A percentile compares a stretch with the other conserved stretches of the same genome.
Conservation (phyloP, 1,140 invertebrate genomes). For the Steinernema feltiae region DNA sequence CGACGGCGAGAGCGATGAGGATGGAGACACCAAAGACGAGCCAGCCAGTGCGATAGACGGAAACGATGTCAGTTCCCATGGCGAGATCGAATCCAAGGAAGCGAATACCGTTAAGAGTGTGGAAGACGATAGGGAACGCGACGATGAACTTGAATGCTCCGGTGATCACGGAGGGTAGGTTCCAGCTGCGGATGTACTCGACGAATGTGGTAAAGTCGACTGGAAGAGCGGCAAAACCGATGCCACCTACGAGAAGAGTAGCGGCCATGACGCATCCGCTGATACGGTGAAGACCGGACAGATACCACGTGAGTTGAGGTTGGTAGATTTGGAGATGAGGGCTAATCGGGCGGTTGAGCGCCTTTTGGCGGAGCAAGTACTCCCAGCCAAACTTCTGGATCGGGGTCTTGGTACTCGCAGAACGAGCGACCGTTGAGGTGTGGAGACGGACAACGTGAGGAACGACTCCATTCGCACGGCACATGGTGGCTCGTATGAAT, state of each 20-base stretch:
- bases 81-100: conserved; percentile 54
- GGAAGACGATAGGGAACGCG: conserved; percentile 51
- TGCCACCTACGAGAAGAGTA: conserved; percentile 45
- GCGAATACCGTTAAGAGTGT: conserved; percentile 48
- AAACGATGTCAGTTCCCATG: conserved; percentile 46
- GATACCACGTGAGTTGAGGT: conserved; percentile 53
- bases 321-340: conserved; percentile 53
- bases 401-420: conserved; percentile 40
- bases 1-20: conserved; percentile 43
- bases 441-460: not conserved
- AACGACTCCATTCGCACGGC: not conserved
- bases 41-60: conserved; percentile 44
- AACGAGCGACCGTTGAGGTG: not conserved
- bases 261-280: conserved; percentile 52
- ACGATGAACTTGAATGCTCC: conserved; percentile 51
- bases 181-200: conserved; percentile 41
- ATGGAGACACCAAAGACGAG: conserved; percentile 44
- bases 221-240: conserved; percentile 45
- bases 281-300: conserved; percentile 53
- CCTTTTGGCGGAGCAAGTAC: conserved; percentile 45
- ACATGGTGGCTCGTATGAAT: not conserved
- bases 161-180: conserved; percentile 42
- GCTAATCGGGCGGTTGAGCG: conserved; percentile 43
- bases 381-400: conserved; percentile 53
- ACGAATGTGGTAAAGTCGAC: conserved; percentile 48